Evolutionary conservation across 2,797 vertebrate genomes (phyloP).

Genomic region (Hoplostethus mediterraneus): DNA sequence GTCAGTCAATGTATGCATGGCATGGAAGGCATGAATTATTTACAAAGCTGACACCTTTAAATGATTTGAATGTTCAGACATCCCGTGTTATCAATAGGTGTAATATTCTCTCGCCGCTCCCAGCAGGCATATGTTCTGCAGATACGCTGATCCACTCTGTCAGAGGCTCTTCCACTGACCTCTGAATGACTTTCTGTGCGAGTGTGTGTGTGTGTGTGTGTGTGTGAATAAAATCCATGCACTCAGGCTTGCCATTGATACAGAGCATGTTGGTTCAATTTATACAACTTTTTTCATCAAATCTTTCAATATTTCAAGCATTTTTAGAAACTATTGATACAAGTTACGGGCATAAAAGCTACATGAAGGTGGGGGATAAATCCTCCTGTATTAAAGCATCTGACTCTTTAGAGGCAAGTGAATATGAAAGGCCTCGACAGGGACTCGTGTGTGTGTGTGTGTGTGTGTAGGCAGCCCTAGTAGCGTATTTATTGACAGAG

Average conservation of each 20-base stretch:
- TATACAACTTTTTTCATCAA: conserved; percentile 1
- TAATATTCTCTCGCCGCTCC: conserved; percentile 53
- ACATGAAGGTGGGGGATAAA: conserved; percentile 59
- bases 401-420: conserved; percentile 36
- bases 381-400: conserved; percentile 41
- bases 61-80: conserved; percentile 56
- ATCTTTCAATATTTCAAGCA: conserved; percentile 43
- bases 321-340: conserved; percentile 42
- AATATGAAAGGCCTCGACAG: conserved; percentile 61
- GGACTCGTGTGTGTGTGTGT: conserved; percentile 20
- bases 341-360: conserved; percentile 55
- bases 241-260: not conserved
- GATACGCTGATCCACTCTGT: conserved; percentile 56
- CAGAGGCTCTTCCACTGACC: conserved; percentile 44
- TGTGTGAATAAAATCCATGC: conserved; percentile 29
- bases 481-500: not conserved
- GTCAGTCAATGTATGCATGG: conserved; percentile 56
- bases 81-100: conserved; percentile 64
- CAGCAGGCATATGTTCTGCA: conserved; percentile 46
- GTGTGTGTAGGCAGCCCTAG: not conserved
- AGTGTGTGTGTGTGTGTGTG: conserved; percentile 5
- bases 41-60: conserved; percentile 54
- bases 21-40: conserved; percentile 59
- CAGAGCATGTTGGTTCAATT: conserved; percentile 10
- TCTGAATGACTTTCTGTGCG: conserved; percentile 35